Evolutionary conservation across 1,140 invertebrate genomes (phyloP), one percentile per base, ranked within the genome.

Genomic region (Caenorhabditis inopinata): DNA sequence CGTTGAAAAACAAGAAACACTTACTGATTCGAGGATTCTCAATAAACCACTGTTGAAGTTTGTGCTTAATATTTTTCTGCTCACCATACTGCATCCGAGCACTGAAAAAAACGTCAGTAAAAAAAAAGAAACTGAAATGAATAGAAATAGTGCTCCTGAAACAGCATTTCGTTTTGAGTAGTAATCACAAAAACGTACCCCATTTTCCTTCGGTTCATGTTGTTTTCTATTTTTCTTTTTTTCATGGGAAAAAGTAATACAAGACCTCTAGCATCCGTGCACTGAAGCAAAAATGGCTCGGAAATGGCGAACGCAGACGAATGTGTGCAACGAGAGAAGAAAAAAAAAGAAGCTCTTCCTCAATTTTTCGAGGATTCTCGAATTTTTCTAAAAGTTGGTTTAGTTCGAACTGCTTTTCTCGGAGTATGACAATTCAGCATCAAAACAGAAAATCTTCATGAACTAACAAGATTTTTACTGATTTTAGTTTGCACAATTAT

Each of bases 1-100:
- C 18, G 38, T 45, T 45, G 12, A 45, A 58, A n/a, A n/a, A n/a
- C n/a, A n/a, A n/a, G n/a, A n/a, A n/a, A n/a, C n/a, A 87, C 79
- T 95, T 92, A 98, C 96, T 98, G 90, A 96, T 97, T 91, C 95
- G 93, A 92, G 97, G 95, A 91, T 98, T 98, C 91, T 97, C 97
- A 90, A 98, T 95, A 91, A 98, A 98, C 91, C 97, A 98, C 81
- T 97, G 92, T 91, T 98, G 96, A 86, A 98, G 93, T 90, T 95
- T 92, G 92, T 97, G 95, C 91, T 98, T 98, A 90, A 98, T 93
- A 89, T 95, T 97, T 89, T 97, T 97, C 91, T 98, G 96, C 91
- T 97, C 97, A 85, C 97, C 96, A 90, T 97, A 98, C 90, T 98
- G 96, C 85, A 98, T 96, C 79, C 95, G 94, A 86, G 98, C 96